These are phyloP conservation scores for Macrophya annulata DNA, from an alignment of 2,888 invertebrate genomes.

Conservation along the genomic window DNA sequence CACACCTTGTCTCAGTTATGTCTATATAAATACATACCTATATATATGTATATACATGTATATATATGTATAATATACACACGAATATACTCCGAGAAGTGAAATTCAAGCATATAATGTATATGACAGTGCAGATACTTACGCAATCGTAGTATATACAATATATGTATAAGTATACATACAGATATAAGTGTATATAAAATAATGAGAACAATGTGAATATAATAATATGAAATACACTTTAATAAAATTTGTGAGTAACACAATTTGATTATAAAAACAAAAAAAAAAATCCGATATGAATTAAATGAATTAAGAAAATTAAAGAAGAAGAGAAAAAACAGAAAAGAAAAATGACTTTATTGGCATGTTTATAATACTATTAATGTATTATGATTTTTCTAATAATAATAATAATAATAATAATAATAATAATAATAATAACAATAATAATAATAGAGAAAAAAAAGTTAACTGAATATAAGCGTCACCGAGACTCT, in stretches of 20 bases:
- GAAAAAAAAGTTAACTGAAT: background rate
- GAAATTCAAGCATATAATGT: slow-evolving; percentile 16
- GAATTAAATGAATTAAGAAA: no score
- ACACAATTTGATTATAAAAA: background rate
- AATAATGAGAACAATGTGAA: no score
- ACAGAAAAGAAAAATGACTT: no score
- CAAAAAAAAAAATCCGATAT: background rate
- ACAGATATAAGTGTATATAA: no score
- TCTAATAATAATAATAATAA: no score
- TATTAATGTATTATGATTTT: no score
- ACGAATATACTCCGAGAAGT: background rate
- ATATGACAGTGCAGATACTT: background rate
- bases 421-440: no score
- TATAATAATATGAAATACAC: no score
- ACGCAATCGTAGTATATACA: background rate
- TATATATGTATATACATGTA: background rate
- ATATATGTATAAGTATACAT: background rate
- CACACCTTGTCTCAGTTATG: slow-evolving; percentile 22
- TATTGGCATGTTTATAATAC: no score
- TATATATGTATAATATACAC: background rate
- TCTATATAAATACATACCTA: background rate
- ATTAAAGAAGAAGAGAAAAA: no score
- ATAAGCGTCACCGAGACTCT: background rate
- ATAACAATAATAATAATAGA: background rate
- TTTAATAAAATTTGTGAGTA: no score